Base-by-base conservation (phyloP, 2,113 vertebrate genomes). In the Rhabdomys dilectus region DNA sequence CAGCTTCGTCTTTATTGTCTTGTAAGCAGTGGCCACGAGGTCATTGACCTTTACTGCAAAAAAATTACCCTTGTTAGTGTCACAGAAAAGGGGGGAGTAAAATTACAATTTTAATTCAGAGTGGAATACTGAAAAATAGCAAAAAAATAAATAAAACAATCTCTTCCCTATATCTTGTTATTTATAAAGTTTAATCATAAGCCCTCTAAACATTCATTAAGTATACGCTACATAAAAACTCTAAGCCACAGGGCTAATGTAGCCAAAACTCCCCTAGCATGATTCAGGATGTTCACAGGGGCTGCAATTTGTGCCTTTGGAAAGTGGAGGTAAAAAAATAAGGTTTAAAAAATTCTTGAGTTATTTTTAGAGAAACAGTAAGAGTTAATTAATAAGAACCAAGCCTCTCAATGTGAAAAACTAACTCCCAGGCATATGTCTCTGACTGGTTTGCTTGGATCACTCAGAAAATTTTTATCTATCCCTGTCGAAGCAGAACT, bases 21-120 rank as follows among this genome's bases (percentile, higher is more conserved):
- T 99, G 75, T 99, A 99, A 76, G 99, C 99, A 96, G 99, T 98
- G 98, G 99, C 99, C 98, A 99, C 99, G 80, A 99, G 97, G 98
- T 99, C 99, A 36, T 99, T 99, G 98, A 99, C 99, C 98, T 99
- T 99, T 88, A 98, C 99, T 99, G 97, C 94, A 99, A 99, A 97
- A 96, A 98, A 98, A 98, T 88, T 78, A 95, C 87, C 82, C 68
- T 96, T 17, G 15, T 97, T 88, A 98, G 78, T 68, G 29, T 89
- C 77, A 95, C 53, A 93, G 78, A 95, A 76, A 91, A 89, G 95
- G 8, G 29, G 31, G 12, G 31, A 92, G 73, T 86, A 64, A 22
- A 93, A 94, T 93, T 93, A 94, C 87, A 58, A 96, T 95, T 97
- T 97, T 91, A 96, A 96, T 88, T 93, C 48, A 77, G 34, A 92